phyloP scores from a whole-genome alignment of 2,888 invertebrate genomes.

The Branchellion lobata region DNA sequence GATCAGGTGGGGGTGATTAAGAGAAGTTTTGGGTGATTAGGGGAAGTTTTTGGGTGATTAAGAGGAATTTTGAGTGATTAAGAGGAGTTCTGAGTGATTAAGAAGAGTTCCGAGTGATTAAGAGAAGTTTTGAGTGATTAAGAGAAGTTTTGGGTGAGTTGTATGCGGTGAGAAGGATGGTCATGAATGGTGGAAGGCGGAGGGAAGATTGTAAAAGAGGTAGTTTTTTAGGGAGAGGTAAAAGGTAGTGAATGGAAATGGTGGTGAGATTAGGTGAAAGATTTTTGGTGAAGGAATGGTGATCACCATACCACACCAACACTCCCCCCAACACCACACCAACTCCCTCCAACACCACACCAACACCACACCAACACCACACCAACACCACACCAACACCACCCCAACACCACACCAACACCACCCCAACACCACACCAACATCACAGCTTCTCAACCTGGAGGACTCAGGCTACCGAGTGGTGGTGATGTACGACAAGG shows the following conservation, averaged over 20 bases:
- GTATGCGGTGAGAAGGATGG: not conserved
- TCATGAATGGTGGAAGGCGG: constrained; percentile 2
- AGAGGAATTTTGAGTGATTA: too few relatives aligned
- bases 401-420: too few relatives aligned
- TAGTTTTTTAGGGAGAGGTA: not conserved
- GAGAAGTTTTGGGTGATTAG: too few relatives aligned
- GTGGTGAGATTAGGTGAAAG: too few relatives aligned
- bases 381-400: not conserved
- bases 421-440: not conserved
- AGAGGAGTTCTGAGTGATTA: not conserved
- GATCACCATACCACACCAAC: not conserved
- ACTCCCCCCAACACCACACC: not conserved
- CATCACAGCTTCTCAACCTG: not conserved
- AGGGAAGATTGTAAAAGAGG: not conserved
- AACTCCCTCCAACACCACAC: not conserved
- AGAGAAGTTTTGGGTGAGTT: not conserved
- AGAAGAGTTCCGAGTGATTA: constrained; percentile 13
- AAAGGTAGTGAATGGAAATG: not conserved
- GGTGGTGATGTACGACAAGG: not conserved
- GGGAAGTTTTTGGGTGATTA: not conserved
- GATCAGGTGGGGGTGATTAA: not conserved
- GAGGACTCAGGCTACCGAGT: constrained; percentile 8
- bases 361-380: too few relatives aligned
- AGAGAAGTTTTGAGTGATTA: too few relatives aligned
- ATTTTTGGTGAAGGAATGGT: too few relatives aligned